A percentile compares a stretch with the other conserved stretches of the same genome.
Evolutionary conservation across 2,113 vertebrate species (phyloP).

Genomic region (Sceloporus tristichus): DNA sequence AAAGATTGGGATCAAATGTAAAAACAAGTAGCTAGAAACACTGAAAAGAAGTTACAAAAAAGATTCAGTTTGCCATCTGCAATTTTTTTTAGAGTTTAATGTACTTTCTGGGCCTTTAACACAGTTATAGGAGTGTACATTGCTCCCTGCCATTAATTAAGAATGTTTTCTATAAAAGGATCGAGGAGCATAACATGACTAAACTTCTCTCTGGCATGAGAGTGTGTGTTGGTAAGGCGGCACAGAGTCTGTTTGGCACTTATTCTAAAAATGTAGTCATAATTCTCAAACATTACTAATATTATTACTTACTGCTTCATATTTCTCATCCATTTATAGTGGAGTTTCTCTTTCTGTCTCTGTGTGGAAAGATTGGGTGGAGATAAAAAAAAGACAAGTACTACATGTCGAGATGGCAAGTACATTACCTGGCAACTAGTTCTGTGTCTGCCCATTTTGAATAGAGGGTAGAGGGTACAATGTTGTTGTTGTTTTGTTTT

Average conservation of each 20-base stretch:
- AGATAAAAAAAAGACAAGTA: background rate
- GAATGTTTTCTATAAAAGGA: constrained; percentile 24
- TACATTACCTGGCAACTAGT: background rate
- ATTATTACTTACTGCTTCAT: background rate
- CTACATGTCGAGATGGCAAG: background rate
- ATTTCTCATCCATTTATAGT: background rate
- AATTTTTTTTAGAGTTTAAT: background rate
- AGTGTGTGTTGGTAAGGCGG: background rate
- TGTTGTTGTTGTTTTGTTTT: background rate
- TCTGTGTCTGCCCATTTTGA: background rate
- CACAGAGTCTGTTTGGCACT: background rate
- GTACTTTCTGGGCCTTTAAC: background rate
- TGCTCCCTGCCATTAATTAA: constrained; percentile 44
- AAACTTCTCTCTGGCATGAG: constrained; percentile 30
- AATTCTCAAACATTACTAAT: background rate
- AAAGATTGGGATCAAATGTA: background rate
- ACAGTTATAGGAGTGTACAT: constrained; percentile 29
- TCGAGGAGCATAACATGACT: constrained; percentile 19
- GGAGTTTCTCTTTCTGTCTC: background rate
- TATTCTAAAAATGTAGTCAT: accelerated
- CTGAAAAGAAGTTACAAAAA: background rate
- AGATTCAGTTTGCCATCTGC: background rate
- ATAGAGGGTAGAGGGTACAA: background rate
- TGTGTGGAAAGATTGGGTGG: background rate
- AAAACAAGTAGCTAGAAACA: background rate